Base-by-base conservation (phyloP, 2,888 invertebrate genomes). In the Microctonus brassicae region DNA sequence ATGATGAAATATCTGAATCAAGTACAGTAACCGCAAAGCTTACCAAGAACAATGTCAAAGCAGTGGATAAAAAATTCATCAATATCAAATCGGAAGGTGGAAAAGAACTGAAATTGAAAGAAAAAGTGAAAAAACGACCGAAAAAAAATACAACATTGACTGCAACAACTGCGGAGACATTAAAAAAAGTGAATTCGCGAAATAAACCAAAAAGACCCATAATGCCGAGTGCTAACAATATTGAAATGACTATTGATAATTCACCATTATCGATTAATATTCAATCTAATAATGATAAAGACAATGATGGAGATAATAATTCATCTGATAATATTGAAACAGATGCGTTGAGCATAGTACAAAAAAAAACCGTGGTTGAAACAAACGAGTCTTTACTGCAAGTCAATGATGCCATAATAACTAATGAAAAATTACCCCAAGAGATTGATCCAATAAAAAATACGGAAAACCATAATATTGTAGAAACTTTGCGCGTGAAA, bases 71-170 rank as follows among this genome's bases (percentile, higher is more conserved):
- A 0, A 84, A 80, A 72, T 83, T 84, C 20, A 78, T 80, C 24
- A 81, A 82, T 34, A 83, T 85, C 29, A 82, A 82, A 57, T 85
- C 84, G 2, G 84, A 86, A 66, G 82, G 85, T 13, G 70, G 73
- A 1, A 85, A 83, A 55, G 85, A 86, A 65, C 60, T 84, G 52
- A 84, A 83, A 62, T 64, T 85, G 0, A 84, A 81, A 3, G 80
- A 81, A 63, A 74, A 63, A 67, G 47, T 70, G 52, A 62, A 17
- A 36, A 71, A 39, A 73, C 36, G 7, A 33, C 10, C 7, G 5
- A 34, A 20, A 20, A 73, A 57, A 2, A 22, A 24, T 13, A 22
- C 24, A 5, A 22, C 39, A 4, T 13, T 55, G 20, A 11, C 53
- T 13, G 29, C 17, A 22, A 64, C 60, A 68, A 53, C 13, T 13